Conservation (phyloP, 2,888 invertebrate genomes). For the Rhodophaea formosa region DNA sequence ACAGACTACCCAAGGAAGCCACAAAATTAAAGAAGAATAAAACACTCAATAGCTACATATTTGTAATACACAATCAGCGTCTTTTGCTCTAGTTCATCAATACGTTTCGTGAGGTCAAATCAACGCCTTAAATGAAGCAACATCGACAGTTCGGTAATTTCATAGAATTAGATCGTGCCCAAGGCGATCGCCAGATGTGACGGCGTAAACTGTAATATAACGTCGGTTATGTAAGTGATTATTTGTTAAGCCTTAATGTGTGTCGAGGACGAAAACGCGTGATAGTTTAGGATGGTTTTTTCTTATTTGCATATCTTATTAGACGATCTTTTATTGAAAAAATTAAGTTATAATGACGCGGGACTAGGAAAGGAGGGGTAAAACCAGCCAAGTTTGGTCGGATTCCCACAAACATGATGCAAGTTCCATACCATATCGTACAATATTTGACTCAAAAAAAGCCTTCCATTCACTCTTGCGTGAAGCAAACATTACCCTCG, state of each 20-base stretch:
- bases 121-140: neutral
- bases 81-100: neutral
- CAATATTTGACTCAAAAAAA: too few species aligned
- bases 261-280: neutral
- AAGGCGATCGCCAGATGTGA: neutral
- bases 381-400: too few species aligned
- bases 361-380: too few species aligned
- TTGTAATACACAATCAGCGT: too few species aligned
- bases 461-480: too few species aligned
- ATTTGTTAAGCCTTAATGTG: neutral
- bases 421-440: too few species aligned
- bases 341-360: too few species aligned
- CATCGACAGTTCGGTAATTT: conserved; percentile 3
- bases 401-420: too few species aligned
- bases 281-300: neutral
- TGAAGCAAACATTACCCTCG: too few species aligned
- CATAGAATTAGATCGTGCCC: conserved; percentile 5
- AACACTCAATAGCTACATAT: too few species aligned
- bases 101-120: neutral
- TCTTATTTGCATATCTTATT: neutral
- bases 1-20: too few species aligned
- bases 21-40: too few species aligned
- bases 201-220: neutral
- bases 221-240: conserved; percentile 3
- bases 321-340: neutral